These are phyloP conservation scores for Aphaenogaster floridana DNA, from an alignment of 1,140 invertebrate genomes.

Conservation along the genomic window DNA sequence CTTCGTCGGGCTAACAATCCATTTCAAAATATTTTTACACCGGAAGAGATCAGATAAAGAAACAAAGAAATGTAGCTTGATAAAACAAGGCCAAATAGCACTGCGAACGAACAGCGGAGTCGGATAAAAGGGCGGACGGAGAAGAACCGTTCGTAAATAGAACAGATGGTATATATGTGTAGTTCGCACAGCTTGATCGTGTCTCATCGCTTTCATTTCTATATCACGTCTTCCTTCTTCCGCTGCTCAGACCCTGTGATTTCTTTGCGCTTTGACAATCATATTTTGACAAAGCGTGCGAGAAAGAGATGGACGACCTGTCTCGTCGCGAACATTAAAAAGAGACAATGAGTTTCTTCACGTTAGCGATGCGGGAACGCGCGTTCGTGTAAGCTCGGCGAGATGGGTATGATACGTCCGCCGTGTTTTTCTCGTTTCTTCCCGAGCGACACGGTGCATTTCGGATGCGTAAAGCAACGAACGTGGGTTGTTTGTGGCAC, in stretches of 20 bases:
- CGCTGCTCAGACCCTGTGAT: conserved; percentile 14
- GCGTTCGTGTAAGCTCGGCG: not conserved
- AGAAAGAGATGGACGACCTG: conserved; percentile 50
- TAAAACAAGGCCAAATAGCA: conserved; percentile 44
- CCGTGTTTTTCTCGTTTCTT: conserved; percentile 61
- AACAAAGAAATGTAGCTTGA: conserved; percentile 29
- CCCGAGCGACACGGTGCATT: conserved; percentile 44
- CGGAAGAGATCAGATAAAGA: conserved; percentile 34
- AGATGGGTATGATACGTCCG: conserved; percentile 17
- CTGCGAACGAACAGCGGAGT: conserved; percentile 9
- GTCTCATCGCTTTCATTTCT: conserved; percentile 45
- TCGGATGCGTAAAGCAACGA: conserved; percentile 42
- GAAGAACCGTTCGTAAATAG: conserved; percentile 27
- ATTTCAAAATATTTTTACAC: conserved; percentile 20
- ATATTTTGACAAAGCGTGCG: not conserved
- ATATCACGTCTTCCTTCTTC: conserved; percentile 8
- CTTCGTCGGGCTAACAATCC: not conserved
- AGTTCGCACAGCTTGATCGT: conserved; percentile 1
- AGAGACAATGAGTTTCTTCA: conserved; percentile 30
- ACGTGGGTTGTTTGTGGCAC: conserved; percentile 42
- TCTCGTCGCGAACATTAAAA: conserved; percentile 52
- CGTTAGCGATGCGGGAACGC: conserved; percentile 30
- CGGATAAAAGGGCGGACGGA: not conserved
- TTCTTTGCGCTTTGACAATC: conserved; percentile 43
- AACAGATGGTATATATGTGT: conserved; percentile 4